Percentiles rank a stretch among this genome's conserved stretches.
These are phyloP conservation scores for Trileptium ribeirensis DNA, from an alignment of 2,888 invertebrate genomes.

Conservation along the genomic window DNA sequence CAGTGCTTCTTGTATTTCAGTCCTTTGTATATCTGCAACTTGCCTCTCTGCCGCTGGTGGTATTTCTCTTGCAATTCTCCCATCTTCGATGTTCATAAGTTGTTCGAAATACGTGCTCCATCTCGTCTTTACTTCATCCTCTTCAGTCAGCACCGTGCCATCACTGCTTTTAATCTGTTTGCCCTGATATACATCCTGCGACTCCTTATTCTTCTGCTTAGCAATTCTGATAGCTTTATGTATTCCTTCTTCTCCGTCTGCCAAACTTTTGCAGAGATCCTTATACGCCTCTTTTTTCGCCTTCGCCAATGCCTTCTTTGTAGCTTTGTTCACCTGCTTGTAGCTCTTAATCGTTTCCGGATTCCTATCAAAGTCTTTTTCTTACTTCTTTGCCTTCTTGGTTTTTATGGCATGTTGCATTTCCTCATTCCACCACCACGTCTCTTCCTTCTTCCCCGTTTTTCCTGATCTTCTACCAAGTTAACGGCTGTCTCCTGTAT, in stretches of 20 bases:
- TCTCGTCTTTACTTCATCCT: not conserved
- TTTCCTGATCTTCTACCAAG: not conserved
- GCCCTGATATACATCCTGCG: not conserved
- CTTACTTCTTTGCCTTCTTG: not conserved
- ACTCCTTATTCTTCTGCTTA: not conserved
- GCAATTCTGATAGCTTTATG: not conserved
- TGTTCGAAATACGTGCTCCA: not conserved
- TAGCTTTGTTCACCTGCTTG: not conserved
- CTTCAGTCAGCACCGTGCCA: not conserved
- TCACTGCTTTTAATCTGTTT: not conserved
- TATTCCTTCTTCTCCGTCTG: not conserved
- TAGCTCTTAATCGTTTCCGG: not conserved
- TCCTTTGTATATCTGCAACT: not conserved
- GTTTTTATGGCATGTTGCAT: not conserved
- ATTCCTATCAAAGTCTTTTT: not conserved
- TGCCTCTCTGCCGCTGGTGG: not conserved
- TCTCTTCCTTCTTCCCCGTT: not conserved
- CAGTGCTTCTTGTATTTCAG: not conserved
- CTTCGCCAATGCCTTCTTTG: not conserved
- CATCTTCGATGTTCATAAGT: not conserved
- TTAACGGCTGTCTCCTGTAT: not conserved
- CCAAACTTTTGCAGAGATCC: not conserved
- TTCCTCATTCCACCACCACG: not conserved
- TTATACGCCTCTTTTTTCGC: not conserved
- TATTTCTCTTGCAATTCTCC: not conserved